These are phyloP conservation scores for Eristalinus aeneus DNA, from an alignment of 2,888 invertebrate species.

Conservation along the genomic window DNA sequence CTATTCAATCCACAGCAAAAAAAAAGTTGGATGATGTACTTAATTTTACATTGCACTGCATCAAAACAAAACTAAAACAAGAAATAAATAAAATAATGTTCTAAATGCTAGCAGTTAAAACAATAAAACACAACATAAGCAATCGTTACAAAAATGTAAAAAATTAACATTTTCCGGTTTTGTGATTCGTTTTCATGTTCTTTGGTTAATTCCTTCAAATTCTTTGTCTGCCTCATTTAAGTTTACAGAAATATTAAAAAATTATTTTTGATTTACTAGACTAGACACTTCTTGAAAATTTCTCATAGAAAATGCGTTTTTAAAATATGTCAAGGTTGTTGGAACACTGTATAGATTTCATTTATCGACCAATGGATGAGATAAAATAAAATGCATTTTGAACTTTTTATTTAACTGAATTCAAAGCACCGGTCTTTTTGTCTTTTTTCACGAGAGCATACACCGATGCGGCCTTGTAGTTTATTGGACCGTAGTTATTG, in stretches of 20 bases:
- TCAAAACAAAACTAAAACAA: neutral
- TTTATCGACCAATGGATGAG: neutral
- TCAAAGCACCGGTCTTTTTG: constrained; percentile 78
- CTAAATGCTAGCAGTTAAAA: neutral
- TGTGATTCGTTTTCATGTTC: neutral
- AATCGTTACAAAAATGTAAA: neutral
- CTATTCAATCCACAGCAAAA: too few relatives aligned
- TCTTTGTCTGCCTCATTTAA: neutral
- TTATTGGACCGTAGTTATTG: constrained; percentile 94
- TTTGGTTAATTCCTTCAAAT: neutral
- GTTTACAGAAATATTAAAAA: neutral
- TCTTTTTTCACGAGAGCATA: constrained; percentile 88
- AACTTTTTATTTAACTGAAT: constrained; percentile 73
- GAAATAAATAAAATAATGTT: neutral
- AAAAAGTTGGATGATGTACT: too few relatives aligned
- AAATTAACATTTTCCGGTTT: neutral
- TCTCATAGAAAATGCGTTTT: neutral
- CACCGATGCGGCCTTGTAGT: constrained; percentile 94
- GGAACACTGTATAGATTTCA: neutral
- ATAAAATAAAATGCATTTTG: neutral
- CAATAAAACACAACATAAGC: neutral
- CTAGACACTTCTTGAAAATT: neutral
- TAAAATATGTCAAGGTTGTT: neutral
- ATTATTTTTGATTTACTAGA: neutral
- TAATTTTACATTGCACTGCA: too few relatives aligned